Conservation (phyloP, 2,797 vertebrate species). For the Poecile montanus region DNA sequence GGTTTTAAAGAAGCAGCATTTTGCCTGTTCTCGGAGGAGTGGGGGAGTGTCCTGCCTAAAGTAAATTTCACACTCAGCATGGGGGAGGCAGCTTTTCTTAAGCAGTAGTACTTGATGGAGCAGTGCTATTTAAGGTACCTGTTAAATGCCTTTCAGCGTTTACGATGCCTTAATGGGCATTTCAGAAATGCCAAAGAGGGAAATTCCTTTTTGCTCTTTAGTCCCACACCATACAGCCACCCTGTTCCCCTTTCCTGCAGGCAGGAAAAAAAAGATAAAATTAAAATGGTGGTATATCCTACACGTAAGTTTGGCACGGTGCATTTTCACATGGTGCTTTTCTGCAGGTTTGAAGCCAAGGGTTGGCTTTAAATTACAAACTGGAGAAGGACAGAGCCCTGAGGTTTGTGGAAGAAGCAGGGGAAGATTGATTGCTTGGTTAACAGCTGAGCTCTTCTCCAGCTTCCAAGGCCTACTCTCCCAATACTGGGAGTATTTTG, state of each 20-base stretch:
- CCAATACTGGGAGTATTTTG: background rate
- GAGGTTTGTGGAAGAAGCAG: background rate
- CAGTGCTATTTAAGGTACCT: background rate
- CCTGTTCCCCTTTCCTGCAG: background rate
- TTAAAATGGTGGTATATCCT: background rate
- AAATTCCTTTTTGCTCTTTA: background rate
- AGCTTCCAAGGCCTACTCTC: background rate
- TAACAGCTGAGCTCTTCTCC: conserved; percentile 1
- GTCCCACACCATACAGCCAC: background rate
- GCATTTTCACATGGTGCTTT: background rate
- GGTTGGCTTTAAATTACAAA: background rate
- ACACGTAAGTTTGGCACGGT: background rate
- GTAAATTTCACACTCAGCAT: background rate
- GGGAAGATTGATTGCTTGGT: background rate
- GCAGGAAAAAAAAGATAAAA: background rate
- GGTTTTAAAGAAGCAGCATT: background rate
- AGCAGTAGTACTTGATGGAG: background rate
- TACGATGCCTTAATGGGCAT: background rate
- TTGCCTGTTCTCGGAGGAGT: background rate
- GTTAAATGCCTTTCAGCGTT: background rate
- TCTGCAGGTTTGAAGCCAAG: background rate
- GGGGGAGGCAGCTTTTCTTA: background rate
- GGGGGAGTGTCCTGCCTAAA: background rate
- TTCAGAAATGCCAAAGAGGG: background rate
- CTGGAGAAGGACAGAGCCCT: background rate